A percentile compares a stretch with the other conserved stretches of the same genome.
These are phyloP conservation scores for Desmophyllum pertusum DNA, from an alignment of 92 coral and sea anemone species.

Conservation along the genomic window DNA sequence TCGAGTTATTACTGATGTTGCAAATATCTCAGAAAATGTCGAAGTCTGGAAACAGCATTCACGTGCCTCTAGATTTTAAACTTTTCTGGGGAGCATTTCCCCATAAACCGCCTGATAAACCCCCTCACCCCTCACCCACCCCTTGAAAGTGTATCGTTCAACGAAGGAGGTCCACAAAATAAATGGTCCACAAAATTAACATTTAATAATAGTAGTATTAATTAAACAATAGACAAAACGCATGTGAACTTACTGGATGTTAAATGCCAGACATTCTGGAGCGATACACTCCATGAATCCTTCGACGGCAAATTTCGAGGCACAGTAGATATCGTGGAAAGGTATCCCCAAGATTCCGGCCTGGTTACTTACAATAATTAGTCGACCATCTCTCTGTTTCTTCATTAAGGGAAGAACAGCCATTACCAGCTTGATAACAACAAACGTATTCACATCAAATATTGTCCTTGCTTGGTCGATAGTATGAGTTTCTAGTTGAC, in stretches of 20 bases:
- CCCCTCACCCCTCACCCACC: no score
- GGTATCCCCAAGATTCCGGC: slow-evolving; percentile 95
- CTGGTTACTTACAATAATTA: slow-evolving; percentile 87
- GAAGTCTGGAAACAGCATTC: no score
- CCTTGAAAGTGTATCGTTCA: no score
- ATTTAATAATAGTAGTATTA: no score
- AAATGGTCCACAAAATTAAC: no score
- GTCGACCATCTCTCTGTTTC: slow-evolving; percentile 89
- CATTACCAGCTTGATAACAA: slow-evolving; percentile 79
- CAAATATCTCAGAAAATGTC: no score
- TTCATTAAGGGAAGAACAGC: slow-evolving; percentile 87
- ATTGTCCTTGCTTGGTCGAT: slow-evolving; percentile 87
- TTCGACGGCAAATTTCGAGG: slow-evolving; percentile 96
- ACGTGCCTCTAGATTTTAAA: no score
- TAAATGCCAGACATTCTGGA: slow-evolving; percentile 93
- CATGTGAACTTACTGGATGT: slow-evolving; percentile 81
- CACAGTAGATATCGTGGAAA: slow-evolving; percentile 92
- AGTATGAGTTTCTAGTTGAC: slow-evolving; percentile 93
- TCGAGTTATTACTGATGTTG: no score
- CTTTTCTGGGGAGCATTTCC: no score
- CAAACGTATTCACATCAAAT: slow-evolving; percentile 89
- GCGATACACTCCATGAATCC: slow-evolving; percentile 95
- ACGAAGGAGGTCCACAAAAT: no score
- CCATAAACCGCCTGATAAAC: no score
- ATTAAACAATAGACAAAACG: no score